Conservation (phyloP, 2,888 invertebrate genomes). For the Caenorhabditis sinica region DNA sequence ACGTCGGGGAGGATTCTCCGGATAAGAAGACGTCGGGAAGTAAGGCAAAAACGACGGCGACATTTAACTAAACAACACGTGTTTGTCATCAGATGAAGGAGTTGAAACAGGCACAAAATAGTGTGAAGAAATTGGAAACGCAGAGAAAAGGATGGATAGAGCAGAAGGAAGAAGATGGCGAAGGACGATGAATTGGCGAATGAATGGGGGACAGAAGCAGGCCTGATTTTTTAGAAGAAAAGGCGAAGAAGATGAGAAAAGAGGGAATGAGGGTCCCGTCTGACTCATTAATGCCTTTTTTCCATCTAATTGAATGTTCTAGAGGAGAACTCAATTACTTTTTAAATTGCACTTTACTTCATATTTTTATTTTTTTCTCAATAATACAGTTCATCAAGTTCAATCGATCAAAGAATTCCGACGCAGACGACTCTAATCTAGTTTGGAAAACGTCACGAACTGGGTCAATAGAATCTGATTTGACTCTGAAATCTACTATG, state of each 20-base stretch:
- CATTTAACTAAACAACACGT: constrained; percentile 66
- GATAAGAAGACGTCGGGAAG: constrained; percentile 55
- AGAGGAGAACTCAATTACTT: constrained; percentile 32
- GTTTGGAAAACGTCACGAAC: not conserved
- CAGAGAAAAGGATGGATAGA: constrained; percentile 29
- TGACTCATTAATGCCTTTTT: constrained; percentile 51
- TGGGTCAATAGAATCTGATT: constrained; percentile 48
- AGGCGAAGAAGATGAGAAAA: constrained; percentile 5
- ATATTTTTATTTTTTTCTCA: not conserved
- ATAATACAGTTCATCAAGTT: constrained; percentile 15
- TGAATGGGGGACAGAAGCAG: constrained; percentile 57
- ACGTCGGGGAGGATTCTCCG: constrained; percentile 5
- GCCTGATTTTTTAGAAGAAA: constrained; percentile 57
- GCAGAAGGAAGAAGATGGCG: constrained; percentile 34
- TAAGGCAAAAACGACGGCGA: constrained; percentile 46
- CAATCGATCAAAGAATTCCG: constrained; percentile 3
- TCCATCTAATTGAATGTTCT: constrained; percentile 33
- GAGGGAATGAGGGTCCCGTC: constrained; percentile 46
- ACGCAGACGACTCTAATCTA: not conserved
- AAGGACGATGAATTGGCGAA: constrained; percentile 59
- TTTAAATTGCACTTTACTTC: constrained; percentile 28
- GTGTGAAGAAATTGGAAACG: constrained; percentile 41
- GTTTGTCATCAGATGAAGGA: constrained; percentile 63
- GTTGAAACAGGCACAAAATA: constrained; percentile 17
- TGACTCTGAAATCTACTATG: constrained; percentile 2